Conservation (phyloP, 2,888 invertebrate species). For the Rhyacophila evoluta region DNA sequence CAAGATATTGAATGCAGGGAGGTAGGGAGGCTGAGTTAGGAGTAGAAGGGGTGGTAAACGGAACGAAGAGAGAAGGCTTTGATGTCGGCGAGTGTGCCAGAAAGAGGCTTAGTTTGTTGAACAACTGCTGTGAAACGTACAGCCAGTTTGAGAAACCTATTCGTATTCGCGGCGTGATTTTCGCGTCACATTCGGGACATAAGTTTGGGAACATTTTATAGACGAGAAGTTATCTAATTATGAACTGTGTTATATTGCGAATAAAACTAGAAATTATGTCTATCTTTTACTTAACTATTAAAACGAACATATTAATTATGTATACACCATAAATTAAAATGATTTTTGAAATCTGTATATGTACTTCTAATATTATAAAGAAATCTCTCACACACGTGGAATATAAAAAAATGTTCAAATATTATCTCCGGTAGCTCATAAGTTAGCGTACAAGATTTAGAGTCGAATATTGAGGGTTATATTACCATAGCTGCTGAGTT, state of each 20-base stretch:
- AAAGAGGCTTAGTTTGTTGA: constrained; percentile 19
- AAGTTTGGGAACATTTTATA: neutral
- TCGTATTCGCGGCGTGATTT: neutral
- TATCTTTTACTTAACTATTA: too few relatives aligned
- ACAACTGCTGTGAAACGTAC: constrained; percentile 13
- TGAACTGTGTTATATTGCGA: neutral
- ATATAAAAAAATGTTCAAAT: too few relatives aligned
- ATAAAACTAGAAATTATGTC: too few relatives aligned
- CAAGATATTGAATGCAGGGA: neutral
- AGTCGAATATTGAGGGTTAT: too few relatives aligned
- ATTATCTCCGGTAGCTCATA: too few relatives aligned
- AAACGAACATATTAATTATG: too few relatives aligned
- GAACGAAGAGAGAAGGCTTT: neutral
- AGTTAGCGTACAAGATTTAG: too few relatives aligned
- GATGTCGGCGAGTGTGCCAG: constrained; percentile 14
- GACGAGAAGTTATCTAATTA: neutral
- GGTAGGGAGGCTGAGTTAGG: neutral
- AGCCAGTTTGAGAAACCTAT: neutral
- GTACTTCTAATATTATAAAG: too few relatives aligned
- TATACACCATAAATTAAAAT: too few relatives aligned
- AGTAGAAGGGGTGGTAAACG: neutral
- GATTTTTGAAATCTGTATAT: too few relatives aligned
- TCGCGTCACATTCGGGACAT: neutral
- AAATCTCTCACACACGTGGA: too few relatives aligned
- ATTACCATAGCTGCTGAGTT: too few relatives aligned